Percentiles rank a stretch among this genome's conserved stretches.
phyloP scores from a whole-genome alignment of 2,888 invertebrate species.

The Heliconius aoede region DNA sequence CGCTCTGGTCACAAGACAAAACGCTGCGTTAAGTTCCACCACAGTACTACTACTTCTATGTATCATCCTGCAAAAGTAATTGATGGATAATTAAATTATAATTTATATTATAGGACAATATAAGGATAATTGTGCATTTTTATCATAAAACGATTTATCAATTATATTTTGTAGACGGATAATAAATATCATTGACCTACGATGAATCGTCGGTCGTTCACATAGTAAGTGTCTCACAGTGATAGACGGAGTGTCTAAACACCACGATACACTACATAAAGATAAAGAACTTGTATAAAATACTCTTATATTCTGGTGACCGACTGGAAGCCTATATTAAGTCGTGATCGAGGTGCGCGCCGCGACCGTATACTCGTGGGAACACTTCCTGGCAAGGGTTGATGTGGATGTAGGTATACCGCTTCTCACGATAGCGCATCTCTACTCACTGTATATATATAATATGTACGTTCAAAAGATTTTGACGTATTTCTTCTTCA shows the following conservation, averaged over 20 bases:
- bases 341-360: constrained; percentile 36
- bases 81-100: too few species aligned
- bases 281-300: background rate
- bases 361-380: constrained; percentile 51
- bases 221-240: background rate
- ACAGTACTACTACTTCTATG: too few species aligned
- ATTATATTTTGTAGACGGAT: too few species aligned
- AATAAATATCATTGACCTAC: too few species aligned
- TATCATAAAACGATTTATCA: too few species aligned
- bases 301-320: background rate
- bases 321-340: constrained; percentile 5
- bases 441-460: background rate
- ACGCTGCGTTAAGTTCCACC: too few species aligned
- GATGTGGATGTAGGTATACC: constrained; percentile 30
- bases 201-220: background rate
- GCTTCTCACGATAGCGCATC: constrained; percentile 42
- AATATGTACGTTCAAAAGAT: too few species aligned
- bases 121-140: too few species aligned
- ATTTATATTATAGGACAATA: too few species aligned
- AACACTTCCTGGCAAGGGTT: constrained; percentile 50
- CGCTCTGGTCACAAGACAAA: too few species aligned
- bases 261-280: background rate
- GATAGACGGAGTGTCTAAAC: background rate
- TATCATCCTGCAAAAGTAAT: too few species aligned
- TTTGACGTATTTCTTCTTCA: background rate